Evolutionary conservation across 2,888 invertebrate species (phyloP).

Genomic region (Nasonovia ribisnigri): DNA sequence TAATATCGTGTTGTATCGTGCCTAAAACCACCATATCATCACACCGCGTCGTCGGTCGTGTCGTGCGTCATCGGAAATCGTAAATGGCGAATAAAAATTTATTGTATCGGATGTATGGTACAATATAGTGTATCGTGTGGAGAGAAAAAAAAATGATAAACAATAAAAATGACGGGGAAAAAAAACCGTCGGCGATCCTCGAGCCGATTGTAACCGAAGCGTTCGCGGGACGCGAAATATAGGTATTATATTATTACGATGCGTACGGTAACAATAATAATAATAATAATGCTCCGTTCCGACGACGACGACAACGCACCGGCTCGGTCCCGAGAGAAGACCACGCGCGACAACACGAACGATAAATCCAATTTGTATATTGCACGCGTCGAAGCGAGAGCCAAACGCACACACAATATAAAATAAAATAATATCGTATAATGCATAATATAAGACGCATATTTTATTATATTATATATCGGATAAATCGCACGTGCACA

Average conservation of each 20-base stretch:
- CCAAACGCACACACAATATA: neutral
- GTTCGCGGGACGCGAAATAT: neutral
- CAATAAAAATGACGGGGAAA: neutral
- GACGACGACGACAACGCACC: slow-evolving; percentile 11
- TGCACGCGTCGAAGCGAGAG: slow-evolving; percentile 27
- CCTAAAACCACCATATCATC: neutral
- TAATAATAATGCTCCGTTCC: neutral
- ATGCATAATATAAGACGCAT: neutral
- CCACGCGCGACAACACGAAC: slow-evolving; percentile 23
- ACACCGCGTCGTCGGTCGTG: neutral
- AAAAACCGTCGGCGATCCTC: neutral
- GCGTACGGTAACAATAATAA: neutral
- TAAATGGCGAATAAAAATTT: neutral
- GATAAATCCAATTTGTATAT: slow-evolving; percentile 60
- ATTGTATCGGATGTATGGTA: neutral
- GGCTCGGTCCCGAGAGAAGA: slow-evolving; percentile 14
- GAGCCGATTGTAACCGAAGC: neutral
- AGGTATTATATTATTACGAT: neutral
- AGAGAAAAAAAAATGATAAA: slow-evolving; percentile 1
- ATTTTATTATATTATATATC: slow-evolving; percentile 42
- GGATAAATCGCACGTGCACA: slow-evolving; percentile 15
- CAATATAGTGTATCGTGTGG: neutral
- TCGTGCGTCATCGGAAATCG: slow-evolving; percentile 6
- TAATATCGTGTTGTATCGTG: neutral
- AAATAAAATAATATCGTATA: neutral